These are phyloP conservation scores for Limosa lapponica DNA, from an alignment of 2,797 vertebrate genomes.

Conservation along the genomic window DNA sequence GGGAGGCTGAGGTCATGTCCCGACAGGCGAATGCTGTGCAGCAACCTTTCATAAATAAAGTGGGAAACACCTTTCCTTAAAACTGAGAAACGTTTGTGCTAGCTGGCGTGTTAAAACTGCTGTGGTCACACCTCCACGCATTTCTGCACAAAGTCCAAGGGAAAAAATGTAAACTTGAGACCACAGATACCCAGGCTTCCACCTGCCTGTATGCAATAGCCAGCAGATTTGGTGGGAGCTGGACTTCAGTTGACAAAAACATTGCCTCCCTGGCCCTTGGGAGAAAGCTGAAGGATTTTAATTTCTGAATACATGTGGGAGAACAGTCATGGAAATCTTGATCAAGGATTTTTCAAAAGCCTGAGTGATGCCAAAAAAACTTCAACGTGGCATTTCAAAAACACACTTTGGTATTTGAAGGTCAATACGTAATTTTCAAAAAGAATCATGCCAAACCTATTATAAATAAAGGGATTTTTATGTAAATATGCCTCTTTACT, in stretches of 20 bases:
- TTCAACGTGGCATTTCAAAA: background rate
- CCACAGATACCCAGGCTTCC: background rate
- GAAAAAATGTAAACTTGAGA: background rate
- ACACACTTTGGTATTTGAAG: background rate
- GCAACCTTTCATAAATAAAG: background rate
- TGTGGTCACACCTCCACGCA: fast-evolving
- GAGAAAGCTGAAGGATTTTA: background rate
- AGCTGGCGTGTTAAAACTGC: background rate
- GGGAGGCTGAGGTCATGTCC: background rate
- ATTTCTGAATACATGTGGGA: background rate
- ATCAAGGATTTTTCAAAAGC: background rate
- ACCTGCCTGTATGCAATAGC: fast-evolving
- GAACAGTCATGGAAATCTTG: background rate
- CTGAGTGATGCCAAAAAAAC: background rate
- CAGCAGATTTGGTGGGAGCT: background rate
- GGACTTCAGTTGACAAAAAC: background rate
- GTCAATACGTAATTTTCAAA: background rate
- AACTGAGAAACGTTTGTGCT: background rate
- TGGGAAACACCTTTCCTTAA: background rate
- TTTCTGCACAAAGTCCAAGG: background rate
- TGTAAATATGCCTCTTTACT: background rate
- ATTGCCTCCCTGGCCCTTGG: background rate
- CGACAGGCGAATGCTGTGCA: background rate
- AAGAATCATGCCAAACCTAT: background rate
- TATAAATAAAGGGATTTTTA: background rate